phyloP scores from a whole-genome alignment of 2,113 vertebrate genomes.

The Hippolais icterina region DNA sequence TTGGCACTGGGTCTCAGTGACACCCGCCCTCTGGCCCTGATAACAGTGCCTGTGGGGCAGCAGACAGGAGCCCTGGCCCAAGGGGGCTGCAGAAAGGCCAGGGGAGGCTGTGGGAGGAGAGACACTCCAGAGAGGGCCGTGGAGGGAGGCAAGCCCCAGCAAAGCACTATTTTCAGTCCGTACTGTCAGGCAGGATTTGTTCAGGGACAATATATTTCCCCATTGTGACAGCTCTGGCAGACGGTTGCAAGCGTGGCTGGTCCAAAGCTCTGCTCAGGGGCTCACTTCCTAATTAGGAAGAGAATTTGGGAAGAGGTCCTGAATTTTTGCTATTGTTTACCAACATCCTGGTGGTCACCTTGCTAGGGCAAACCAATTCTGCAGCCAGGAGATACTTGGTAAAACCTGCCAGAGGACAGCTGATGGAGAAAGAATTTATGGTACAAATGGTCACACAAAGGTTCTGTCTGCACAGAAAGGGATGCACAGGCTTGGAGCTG shows the following conservation, averaged over 20 bases:
- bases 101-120: neutral
- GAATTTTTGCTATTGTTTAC: neutral
- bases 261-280: neutral
- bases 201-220: constrained; percentile 1
- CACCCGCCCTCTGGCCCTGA: neutral
- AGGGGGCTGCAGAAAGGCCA: neutral
- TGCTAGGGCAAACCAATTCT: neutral
- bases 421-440: neutral
- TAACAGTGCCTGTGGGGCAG: neutral
- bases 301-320: neutral
- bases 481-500: neutral
- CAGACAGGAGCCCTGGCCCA: neutral
- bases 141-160: neutral
- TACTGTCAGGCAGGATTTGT: neutral
- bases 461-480: neutral
- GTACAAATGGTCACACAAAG: neutral
- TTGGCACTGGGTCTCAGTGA: neutral
- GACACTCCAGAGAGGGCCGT: rapidly evolving
- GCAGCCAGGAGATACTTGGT: neutral
- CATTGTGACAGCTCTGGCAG: constrained; percentile 1
- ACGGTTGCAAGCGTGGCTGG: neutral
- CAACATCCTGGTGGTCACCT: neutral
- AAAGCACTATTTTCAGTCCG: neutral
- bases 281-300: constrained; percentile 17
- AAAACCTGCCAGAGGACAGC: neutral